phyloP scores from a whole-genome alignment of 2,888 invertebrate genomes.

The Helicoverpa assulta region DNA sequence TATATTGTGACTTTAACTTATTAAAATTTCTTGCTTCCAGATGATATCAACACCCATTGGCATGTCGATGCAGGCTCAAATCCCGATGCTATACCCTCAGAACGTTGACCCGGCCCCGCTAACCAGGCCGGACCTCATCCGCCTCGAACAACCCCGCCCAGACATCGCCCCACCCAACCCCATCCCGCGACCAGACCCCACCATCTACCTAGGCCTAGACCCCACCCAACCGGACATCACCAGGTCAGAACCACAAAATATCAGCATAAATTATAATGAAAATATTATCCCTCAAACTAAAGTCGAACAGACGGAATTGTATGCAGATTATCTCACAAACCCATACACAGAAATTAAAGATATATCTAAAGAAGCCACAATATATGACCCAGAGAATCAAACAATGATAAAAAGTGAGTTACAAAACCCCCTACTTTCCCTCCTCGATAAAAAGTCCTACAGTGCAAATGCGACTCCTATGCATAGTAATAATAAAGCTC shows the following conservation, averaged over 20 bases:
- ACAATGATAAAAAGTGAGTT: conserved; percentile 48
- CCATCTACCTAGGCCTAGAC: conserved; percentile 20
- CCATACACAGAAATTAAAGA: conserved; percentile 87
- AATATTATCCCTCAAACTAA: conserved; percentile 58
- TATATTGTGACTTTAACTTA: background rate
- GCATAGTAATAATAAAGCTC: conserved; percentile 79
- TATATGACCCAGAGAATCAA: conserved; percentile 77
- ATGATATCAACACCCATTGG: conserved; percentile 92
- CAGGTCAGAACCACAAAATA: conserved; percentile 47
- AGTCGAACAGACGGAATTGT: conserved; percentile 80
- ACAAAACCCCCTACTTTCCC: conserved; percentile 65
- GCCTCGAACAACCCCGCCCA: conserved; percentile 24
- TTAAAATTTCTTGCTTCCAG: conserved; percentile 73
- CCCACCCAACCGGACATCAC: conserved; percentile 29
- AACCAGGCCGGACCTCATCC: conserved; percentile 48
- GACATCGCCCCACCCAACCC: conserved; percentile 40
- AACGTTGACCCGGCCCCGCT: conserved; percentile 46
- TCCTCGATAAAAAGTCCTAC: conserved; percentile 77
- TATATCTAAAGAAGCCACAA: conserved; percentile 73
- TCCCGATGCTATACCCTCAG: conserved; percentile 81
- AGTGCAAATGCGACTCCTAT: conserved; percentile 85
- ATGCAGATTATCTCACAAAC: conserved; percentile 90
- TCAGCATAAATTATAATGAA: conserved; percentile 56
- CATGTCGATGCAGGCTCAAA: conserved; percentile 82
- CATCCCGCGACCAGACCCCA: conserved; percentile 18